phyloP scores from a whole-genome alignment of 2,797 vertebrate genomes.

The Geotrypetes seraphini region DNA sequence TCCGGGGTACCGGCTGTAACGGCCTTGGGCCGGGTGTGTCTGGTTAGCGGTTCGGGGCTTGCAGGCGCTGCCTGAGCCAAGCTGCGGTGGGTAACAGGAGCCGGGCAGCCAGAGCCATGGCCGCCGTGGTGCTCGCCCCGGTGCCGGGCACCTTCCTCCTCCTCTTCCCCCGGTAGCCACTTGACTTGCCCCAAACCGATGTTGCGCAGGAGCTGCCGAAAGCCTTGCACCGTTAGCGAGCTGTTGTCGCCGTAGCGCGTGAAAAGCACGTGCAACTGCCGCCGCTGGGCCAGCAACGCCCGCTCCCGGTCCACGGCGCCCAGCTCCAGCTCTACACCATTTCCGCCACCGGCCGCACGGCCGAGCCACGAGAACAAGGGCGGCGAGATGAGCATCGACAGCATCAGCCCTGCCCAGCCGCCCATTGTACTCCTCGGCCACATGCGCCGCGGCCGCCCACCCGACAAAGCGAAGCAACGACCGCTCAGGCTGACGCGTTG shows the following conservation, averaged over 20 bases:
- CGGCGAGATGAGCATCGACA: neutral
- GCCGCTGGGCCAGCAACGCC: too few species aligned
- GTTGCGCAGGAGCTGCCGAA: constrained; percentile 70
- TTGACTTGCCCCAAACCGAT: constrained; percentile 72
- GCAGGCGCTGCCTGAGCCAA: too few species aligned
- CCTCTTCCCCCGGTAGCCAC: constrained; percentile 47
- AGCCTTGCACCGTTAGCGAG: constrained; percentile 72
- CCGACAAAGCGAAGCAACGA: too few species aligned
- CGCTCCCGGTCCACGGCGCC: constrained; percentile 48
- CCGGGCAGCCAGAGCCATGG: too few species aligned
- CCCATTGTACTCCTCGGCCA: neutral
- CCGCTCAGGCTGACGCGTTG: too few species aligned
- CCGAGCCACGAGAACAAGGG: neutral
- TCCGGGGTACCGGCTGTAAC: too few species aligned
- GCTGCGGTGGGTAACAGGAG: too few species aligned
- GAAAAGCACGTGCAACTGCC: constrained; percentile 80
- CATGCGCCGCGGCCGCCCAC: neutral
- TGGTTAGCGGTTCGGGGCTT: too few species aligned
- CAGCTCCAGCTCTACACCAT: constrained; percentile 33
- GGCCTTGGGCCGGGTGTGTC: too few species aligned
- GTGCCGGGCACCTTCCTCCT: constrained; percentile 2
- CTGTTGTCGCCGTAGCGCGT: constrained; percentile 85
- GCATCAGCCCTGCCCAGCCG: too few species aligned
- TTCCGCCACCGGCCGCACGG: neutral
- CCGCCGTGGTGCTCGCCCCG: constrained; percentile 8